Conservation (phyloP, 2,888 invertebrate genomes). For the Polyploca ridens region DNA sequence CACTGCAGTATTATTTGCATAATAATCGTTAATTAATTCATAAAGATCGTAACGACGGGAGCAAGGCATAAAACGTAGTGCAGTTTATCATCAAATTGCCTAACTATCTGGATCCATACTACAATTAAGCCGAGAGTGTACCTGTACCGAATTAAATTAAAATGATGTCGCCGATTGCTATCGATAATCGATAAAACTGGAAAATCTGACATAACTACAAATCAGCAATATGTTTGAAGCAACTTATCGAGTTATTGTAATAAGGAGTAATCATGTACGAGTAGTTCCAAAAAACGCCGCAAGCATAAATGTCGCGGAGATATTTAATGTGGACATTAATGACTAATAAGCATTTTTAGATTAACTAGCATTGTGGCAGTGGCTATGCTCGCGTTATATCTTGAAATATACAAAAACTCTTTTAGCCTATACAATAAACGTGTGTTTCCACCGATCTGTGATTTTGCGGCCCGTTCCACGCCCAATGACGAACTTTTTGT, state of each 20-base stretch:
- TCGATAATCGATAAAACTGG: constrained; percentile 19
- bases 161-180: constrained; percentile 49
- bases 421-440: no score
- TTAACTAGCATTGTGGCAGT: neutral
- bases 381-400: no score
- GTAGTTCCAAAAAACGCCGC: constrained; percentile 5
- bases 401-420: no score
- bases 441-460: no score
- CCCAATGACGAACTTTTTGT: no score
- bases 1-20: constrained; percentile 60
- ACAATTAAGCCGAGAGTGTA: constrained; percentile 49
- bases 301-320: neutral
- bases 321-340: neutral
- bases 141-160: constrained; percentile 36
- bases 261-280: neutral
- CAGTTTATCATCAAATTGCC: constrained; percentile 64
- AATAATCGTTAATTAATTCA: constrained; percentile 68
- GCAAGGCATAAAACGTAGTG: constrained; percentile 40
- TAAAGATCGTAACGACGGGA: constrained; percentile 65
- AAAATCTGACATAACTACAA: neutral
- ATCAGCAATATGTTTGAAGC: constrained; percentile 2
- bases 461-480: no score
- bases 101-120: constrained; percentile 41
- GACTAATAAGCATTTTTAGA: neutral
- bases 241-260: constrained; percentile 8